These are phyloP conservation scores for Oreohelix idahoensis DNA, from an alignment of 1,140 invertebrate genomes.

Conservation along the genomic window DNA sequence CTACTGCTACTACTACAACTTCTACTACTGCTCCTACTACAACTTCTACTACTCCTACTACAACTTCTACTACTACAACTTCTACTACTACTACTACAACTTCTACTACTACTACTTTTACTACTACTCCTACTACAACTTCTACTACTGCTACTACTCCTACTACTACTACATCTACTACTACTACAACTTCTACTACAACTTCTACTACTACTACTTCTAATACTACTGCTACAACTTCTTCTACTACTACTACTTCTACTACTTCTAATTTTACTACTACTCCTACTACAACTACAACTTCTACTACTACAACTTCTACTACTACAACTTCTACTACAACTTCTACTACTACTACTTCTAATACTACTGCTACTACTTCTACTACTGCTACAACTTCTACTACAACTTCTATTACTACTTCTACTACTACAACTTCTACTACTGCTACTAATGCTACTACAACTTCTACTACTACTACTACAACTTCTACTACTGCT, in stretches of 20 bases:
- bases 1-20: not conserved
- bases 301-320: not conserved
- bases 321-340: not conserved
- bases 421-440: conserved; percentile 9
- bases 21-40: not conserved
- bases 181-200: not conserved
- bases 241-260: not conserved
- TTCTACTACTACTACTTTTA: not conserved
- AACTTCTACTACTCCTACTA: not conserved
- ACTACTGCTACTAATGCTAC: conserved; percentile 8
- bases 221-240: not conserved
- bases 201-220: not conserved
- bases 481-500: conserved; percentile 1
- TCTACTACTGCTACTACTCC: not conserved
- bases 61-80: not conserved
- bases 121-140: not conserved
- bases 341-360: not conserved
- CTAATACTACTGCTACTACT: not conserved
- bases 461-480: conserved; percentile 20
- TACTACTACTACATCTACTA: conserved; percentile 1
- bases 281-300: not conserved
- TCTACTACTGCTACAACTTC: conserved; percentile 1
- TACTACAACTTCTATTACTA: not conserved
- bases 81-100: not conserved
- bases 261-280: not conserved